Base-by-base conservation (phyloP, 2,797 vertebrate genomes). In the Cygnus olor region DNA sequence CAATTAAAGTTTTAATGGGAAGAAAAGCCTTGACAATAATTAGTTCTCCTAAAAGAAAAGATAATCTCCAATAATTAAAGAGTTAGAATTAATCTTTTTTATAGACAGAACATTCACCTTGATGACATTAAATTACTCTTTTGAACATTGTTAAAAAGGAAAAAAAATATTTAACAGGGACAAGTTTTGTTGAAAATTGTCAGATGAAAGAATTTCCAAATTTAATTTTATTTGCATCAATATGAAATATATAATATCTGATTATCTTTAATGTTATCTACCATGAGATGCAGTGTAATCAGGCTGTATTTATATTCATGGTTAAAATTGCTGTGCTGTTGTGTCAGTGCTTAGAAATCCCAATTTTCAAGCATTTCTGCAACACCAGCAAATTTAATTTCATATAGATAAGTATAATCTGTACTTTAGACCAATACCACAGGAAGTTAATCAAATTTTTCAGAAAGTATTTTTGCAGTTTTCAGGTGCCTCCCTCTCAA, bases 1-100 rank as follows among this genome's bases (percentile, higher is more conserved):
- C 56, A 88, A 85, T 85, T 95, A 68, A 73, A 69, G 54, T 63
- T 90, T 87, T 76, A 72, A 36, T 2, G 3, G 28, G 18, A 93
- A 88, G 40, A 94, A 95, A 90, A 91, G 85, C 74, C 58, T 92
- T 65, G 14, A 15, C 19, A 68, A 85, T 95, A 90, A 94, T 95
- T 86, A 93, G 14, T 91, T 83, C 15, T 65, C 91, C 44, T 79
- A 89, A 85, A 90, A 72, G 57, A 88, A 91, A 91, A 84, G 36
- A 90, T 92, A 89, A 95, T 94, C 79, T 94, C 56, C 28, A 79
- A 71, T 89, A 96, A 93, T 88, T 96, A 92, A 93, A 83, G 69
- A 6, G 56, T 68, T 77, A 85, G 77, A 88, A 89, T 60, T 73
- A 92, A 94, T 94, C 84, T 16, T 73, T 68, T 95, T 85, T 53